Base-by-base conservation (phyloP, 1,140 invertebrate genomes). In the Zaprionus ghesquierei region DNA sequence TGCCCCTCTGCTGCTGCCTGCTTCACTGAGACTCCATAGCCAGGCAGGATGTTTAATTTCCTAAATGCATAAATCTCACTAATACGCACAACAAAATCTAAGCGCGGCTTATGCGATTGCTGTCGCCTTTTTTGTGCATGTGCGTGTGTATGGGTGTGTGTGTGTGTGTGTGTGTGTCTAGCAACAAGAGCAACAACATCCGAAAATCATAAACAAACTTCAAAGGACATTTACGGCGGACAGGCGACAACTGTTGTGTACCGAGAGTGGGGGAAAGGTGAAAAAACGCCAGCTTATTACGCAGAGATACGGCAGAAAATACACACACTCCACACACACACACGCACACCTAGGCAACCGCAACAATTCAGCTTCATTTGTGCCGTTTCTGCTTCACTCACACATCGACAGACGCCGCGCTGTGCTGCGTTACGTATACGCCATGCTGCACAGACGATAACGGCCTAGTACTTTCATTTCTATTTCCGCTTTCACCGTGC, bases 191-290 rank as follows among this genome's bases (percentile, higher is more conserved):
- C 44, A 58, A 68, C 65, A 64, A 85, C 89, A 90, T 91, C 89
- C 89, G 89, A 90, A 90, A 86, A 89, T 84, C 89, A 91, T 91
- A 91, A 91, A 91, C 89, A 91, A 90, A 90, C 84, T 87, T 87
- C 84, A 87, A 87, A 79, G 75, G 77, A 75, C 73, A 75, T 75
- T 75, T 60, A 54, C 73, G 53, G 59, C 51, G 71, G 56, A 78
- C 76, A 78, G 61, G 71, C 81, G 59, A 86, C 82, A 86, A 87
- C 77, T 74, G 79, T 22, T n/a, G 35, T 5, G 35, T 15, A 56
- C 70, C n/a, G 22, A 61, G 69, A 50, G 61, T 58, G 46, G 60
- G 38, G 35, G 20, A 51, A 38, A 59, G 59, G n/a, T 41, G 2
- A 50, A 60, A 41, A 46, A 80, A 55, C 38, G 58, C 73, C 50